Evolutionary conservation across 1,140 invertebrate species (phyloP).

Genomic region (Drosophila elegans): DNA sequence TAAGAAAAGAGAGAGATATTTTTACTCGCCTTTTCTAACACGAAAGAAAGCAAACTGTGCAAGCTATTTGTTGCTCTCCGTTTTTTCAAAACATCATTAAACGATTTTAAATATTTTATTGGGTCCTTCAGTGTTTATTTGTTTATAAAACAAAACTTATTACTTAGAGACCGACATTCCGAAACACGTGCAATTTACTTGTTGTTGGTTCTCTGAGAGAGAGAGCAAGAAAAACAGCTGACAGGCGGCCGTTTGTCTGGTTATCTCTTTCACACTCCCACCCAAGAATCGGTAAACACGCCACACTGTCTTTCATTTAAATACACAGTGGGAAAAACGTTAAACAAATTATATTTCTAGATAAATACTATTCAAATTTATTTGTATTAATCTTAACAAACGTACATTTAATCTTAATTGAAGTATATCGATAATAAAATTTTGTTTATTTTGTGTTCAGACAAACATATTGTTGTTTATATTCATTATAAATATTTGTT

Average conservation of each 20-base stretch:
- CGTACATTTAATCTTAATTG: too few species aligned
- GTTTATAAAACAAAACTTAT: slow-evolving; percentile 15
- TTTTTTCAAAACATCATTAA: background rate
- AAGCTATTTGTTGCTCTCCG: background rate
- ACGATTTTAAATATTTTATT: background rate
- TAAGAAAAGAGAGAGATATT: background rate
- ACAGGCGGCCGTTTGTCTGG: background rate
- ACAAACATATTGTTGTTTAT: too few species aligned
- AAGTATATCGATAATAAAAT: too few species aligned
- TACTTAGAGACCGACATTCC: background rate
- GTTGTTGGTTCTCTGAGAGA: slow-evolving; percentile 11
- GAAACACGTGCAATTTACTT: slow-evolving; percentile 30
- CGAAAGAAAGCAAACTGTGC: background rate
- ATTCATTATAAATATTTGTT: background rate
- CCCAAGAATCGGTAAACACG: background rate
- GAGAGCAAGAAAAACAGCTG: slow-evolving; percentile 29
- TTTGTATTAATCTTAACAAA: too few species aligned
- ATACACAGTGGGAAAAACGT: background rate
- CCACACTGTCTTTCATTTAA: background rate
- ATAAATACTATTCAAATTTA: too few species aligned
- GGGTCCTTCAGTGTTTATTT: background rate
- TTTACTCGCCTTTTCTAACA: background rate
- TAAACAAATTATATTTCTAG: too few species aligned
- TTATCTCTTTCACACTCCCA: slow-evolving; percentile 32
- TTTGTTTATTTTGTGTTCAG: too few species aligned